Evolutionary conservation across 2,888 invertebrate species (phyloP), one percentile per base, ranked within the genome.

Genomic region (Polyommatus icarus): DNA sequence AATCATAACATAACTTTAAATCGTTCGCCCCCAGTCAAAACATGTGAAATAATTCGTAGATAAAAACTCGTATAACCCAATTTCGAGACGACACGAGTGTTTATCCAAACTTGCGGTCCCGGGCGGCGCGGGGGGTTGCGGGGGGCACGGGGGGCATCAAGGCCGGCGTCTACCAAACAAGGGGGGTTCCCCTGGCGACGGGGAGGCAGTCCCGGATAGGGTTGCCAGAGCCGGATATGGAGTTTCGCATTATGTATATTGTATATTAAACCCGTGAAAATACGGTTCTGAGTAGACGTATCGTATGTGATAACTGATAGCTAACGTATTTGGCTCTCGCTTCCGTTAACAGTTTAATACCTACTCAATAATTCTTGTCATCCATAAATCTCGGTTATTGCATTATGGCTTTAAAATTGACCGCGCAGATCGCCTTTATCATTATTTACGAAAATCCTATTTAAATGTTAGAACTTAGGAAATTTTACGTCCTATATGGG

Each of bases 101-200:
- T 93, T 94, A 93, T 92, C 89, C 88, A 87, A 93, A 93, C 84
- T 92, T 92, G 89, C 84, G 87, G 87, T 88, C 89, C 90, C 89
- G 88, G 89, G 88, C 88, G 85, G 86, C 87, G 87, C 87, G 86
- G 91, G 91, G 89, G 90, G 91, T 88, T 7, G 6, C 36, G 8
- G 10, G 8, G 40, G 8, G 46, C 85, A 86, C 87, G 87, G 87
- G 86, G 91, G 89, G 90, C 90, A 93, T 94, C 94, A 94, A 94
- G 94, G 94, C 91, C 94, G 93, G 90, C 86, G 94, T 94, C 94
- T 94, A 93, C 92, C 91, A 92, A 93, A 92, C 92, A 92, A 88
- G 90, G 86, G 93, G 91, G 90, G 88, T 93, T 91, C 91, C 91
- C 94, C 92, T 92, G 92, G 92, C 92, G 90, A 91, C 90, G 88